Base-by-base conservation (phyloP, 1,140 invertebrate species). In the Papilio machaon region DNA sequence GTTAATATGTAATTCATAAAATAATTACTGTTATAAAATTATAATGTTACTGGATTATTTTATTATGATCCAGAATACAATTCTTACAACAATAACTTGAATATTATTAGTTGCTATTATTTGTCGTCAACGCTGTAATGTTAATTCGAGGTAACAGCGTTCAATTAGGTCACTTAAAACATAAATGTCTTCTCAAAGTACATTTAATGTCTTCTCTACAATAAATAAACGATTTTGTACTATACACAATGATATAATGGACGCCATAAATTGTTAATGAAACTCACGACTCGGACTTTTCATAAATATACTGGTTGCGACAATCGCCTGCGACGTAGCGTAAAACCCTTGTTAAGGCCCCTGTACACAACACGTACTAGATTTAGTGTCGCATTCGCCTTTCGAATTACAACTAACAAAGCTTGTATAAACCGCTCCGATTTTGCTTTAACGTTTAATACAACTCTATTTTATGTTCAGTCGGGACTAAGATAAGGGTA, bases 381-480 rank as follows among this genome's bases (percentile, higher is more conserved):
- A 79, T 79, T 79, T 79, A 79, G 54, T 64, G 54, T 79, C 46
- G 74, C 74, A 52, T 76, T 76, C 58, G 77, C 77, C 77, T 79
- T 79, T 79, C 77, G 77, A 79, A 79, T 79, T 79, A 79, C 77
- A 79, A 60, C 77, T 17, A 47, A 67, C 77, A 64, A 64, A 38
- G 19, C 77, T 60, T 79, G 77, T 79, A 67, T 35, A 67, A 79
- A 58, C 58, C 54, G 76, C 54, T 79, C 77, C 43, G 77, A 79
- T 79, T 79, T 64, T 64, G 58, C 54, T 23, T 46, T 64, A 64
- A 79, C 58, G 58, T 46, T 67, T 64, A 64, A 67, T 64, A 79
- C 77, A 79, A 79, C 77, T 79, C 60, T 79, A 79, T 79, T 79
- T 79, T 79, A 79, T 79, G 77, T 79, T 64, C 54, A 64, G 58